Percentiles rank a stretch among this genome's conserved stretches.
These are phyloP conservation scores for Mus caroli DNA, from an alignment of 2,797 vertebrate genomes.

Conservation along the genomic window DNA sequence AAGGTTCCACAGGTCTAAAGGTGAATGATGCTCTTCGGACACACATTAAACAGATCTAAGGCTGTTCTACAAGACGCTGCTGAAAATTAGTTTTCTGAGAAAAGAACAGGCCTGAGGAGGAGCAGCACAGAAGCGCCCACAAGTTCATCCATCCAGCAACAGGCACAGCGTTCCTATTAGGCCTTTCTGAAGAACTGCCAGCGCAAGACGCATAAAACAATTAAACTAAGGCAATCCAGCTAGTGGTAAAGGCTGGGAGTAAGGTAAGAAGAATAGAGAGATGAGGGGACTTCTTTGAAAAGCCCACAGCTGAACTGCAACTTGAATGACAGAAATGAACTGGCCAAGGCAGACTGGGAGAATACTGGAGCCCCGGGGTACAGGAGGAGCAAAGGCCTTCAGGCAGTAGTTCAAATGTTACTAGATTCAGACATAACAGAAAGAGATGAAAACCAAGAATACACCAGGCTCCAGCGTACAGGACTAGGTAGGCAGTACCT, in stretches of 20 bases:
- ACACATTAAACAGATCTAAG: background rate
- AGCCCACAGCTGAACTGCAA: background rate
- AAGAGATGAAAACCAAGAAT: background rate
- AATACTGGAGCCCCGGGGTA: background rate
- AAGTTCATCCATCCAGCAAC: slow-evolving; percentile 2
- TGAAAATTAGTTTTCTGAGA: background rate
- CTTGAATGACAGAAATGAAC: background rate
- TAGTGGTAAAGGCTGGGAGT: background rate
- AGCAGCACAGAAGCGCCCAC: background rate
- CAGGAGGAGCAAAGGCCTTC: background rate
- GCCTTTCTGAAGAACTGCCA: background rate
- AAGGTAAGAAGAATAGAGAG: background rate
- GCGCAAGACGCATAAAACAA: background rate
- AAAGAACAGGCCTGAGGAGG: background rate
- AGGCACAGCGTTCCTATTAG: background rate
- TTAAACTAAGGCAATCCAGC: background rate
- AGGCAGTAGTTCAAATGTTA: background rate
- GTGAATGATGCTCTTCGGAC: background rate
- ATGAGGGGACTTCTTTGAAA: background rate
- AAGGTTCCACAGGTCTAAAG: background rate
- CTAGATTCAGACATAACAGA: background rate
- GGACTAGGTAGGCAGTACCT: background rate
- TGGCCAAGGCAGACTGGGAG: background rate
- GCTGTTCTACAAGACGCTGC: background rate
- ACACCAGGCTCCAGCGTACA: background rate